phyloP scores from a whole-genome alignment of 2,113 vertebrate species.

The Mastomys coucha region DNA sequence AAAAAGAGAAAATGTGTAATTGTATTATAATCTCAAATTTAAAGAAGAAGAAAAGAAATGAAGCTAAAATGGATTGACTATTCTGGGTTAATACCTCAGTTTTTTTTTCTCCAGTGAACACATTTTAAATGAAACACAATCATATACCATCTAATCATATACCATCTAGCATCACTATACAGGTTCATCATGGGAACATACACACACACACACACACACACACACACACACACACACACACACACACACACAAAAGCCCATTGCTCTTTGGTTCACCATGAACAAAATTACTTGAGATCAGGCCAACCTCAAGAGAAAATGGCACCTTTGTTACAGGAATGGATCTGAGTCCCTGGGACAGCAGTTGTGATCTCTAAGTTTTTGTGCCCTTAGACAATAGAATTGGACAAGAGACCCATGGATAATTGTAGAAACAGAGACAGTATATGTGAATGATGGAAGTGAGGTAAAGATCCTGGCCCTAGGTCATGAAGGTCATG shows the following conservation, averaged over 20 bases:
- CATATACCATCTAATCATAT: no score
- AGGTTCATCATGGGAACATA: neutral
- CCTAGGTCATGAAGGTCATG: neutral
- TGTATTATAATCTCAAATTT: neutral
- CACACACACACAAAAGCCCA: neutral
- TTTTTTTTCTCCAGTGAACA: slow-evolving; percentile 21
- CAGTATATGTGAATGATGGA: neutral
- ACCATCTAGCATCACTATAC: neutral
- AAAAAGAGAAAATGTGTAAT: neutral
- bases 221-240: neutral
- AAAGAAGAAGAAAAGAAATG: neutral
- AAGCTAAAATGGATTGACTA: neutral
- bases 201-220: neutral
- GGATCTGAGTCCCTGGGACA: neutral
- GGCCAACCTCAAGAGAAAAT: neutral
- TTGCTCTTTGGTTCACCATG: neutral
- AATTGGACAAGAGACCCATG: neutral
- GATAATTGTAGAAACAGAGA: neutral
- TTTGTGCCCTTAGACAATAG: neutral
- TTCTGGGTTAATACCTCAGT: neutral
- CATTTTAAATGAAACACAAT: slow-evolving; percentile 25
- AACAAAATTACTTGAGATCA: neutral
- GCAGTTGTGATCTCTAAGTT: neutral
- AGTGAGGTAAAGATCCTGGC: neutral
- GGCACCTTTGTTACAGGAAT: neutral